Evolutionary conservation across 2,113 vertebrate genomes (phyloP).

Genomic region (Rhipidura dahli): DNA sequence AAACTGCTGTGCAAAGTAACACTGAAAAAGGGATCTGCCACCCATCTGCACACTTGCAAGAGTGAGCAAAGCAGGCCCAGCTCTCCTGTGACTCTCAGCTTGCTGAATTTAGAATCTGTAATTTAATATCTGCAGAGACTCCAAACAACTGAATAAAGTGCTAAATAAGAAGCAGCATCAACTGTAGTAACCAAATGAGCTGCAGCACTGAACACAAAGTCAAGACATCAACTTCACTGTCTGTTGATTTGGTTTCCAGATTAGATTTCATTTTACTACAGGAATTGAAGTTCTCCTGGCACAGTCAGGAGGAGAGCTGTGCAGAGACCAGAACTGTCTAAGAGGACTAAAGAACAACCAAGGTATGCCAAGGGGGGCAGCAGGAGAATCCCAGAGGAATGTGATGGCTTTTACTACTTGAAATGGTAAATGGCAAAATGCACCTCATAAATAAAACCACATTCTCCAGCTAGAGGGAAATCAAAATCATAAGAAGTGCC

Average conservation of each 20-base stretch:
- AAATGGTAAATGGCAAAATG: not conserved
- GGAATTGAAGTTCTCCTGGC: not conserved
- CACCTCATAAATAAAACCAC: not conserved
- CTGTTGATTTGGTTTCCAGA: not conserved
- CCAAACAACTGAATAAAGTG: not conserved
- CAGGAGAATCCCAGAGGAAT: not conserved
- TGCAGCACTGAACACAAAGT: not conserved
- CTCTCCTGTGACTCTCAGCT: not conserved
- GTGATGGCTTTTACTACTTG: not conserved
- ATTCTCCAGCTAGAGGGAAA: not conserved
- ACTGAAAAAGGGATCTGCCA: not conserved
- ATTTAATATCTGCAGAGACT: not conserved
- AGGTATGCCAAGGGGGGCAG: not conserved
- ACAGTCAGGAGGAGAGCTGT: not conserved
- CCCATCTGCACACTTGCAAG: not conserved
- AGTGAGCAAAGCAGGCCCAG: not conserved
- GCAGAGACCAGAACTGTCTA: not conserved
- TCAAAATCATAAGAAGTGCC: not conserved
- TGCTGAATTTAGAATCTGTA: not conserved
- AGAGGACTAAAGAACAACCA: not conserved
- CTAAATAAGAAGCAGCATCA: not conserved
- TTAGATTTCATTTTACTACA: not conserved
- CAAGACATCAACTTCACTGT: accelerated
- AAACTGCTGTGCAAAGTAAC: not conserved
- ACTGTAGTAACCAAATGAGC: not conserved